A percentile compares a stretch with the other conserved stretches of the same genome.
Evolutionary conservation across 2,888 invertebrate species (phyloP).

Genomic region (Eupithecia vulgata): DNA sequence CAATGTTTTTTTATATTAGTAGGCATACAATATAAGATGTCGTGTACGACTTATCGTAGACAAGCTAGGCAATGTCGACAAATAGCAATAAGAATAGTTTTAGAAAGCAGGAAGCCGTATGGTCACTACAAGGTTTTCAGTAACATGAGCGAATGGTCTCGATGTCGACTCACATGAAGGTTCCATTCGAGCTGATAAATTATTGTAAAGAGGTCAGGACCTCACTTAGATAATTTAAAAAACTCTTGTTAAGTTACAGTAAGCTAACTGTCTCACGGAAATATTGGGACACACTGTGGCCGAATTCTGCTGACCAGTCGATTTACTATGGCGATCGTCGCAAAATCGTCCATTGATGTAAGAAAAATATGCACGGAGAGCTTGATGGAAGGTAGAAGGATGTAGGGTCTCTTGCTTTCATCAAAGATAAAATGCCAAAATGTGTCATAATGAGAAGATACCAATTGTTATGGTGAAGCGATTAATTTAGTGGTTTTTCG

Average conservation of each 20-base stretch:
- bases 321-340: no score
- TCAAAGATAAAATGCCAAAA: no score
- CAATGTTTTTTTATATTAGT: not conserved
- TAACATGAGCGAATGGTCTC: conserved; percentile 33
- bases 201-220: not conserved
- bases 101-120: conserved; percentile 56
- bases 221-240: not conserved
- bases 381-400: no score
- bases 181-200: not conserved
- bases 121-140: conserved; percentile 52
- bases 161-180: conserved; percentile 24
- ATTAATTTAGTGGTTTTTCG: no score
- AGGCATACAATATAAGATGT: not conserved
- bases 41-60: not conserved
- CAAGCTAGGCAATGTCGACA: not conserved
- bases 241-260: not conserved
- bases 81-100: conserved; percentile 21
- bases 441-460: no score
- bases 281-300: not conserved
- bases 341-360: no score
- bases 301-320: no score
- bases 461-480: no score
- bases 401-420: no score
- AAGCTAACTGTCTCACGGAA: not conserved
- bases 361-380: no score